Evolutionary conservation across 2,888 invertebrate genomes (phyloP).

Genomic region (Poecilus cupreus): DNA sequence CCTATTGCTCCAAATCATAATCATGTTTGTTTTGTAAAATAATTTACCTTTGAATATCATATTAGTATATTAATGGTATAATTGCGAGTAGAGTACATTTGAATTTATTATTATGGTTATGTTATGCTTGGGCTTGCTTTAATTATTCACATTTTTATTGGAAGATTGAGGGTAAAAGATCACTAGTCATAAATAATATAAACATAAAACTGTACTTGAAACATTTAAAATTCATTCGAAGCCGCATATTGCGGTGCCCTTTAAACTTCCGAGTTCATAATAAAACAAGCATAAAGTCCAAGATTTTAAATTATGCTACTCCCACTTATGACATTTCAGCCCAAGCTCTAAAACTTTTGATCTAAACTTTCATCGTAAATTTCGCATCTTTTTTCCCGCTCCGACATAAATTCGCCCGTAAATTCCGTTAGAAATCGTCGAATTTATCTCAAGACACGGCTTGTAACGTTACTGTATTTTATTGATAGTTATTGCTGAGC

Average conservation of each 20-base stretch:
- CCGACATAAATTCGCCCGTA: constrained; percentile 32
- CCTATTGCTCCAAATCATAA: no score
- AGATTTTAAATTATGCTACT: constrained; percentile 37
- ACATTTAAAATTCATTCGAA: not conserved
- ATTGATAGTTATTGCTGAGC: constrained; percentile 26
- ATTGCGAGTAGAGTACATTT: no score
- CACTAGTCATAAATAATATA: not conserved
- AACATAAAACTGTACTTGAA: not conserved
- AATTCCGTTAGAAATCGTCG: constrained; percentile 7
- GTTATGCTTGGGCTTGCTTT: no score
- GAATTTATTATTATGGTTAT: no score
- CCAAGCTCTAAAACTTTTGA: not conserved
- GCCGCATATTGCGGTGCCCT: not conserved
- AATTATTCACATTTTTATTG: not conserved
- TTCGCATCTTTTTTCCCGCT: constrained; percentile 24
- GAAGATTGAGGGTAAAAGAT: no score
- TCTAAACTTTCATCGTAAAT: constrained; percentile 47
- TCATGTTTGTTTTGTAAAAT: no score
- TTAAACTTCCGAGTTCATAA: not conserved
- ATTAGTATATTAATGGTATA: no score
- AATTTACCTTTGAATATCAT: no score
- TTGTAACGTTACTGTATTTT: constrained; percentile 15
- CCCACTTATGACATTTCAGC: constrained; percentile 3
- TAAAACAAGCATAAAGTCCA: not conserved
- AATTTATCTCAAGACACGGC: constrained; percentile 14